Evolutionary conservation across 2,113 vertebrate genomes (phyloP), one percentile per base, ranked within the genome.

Genomic region (Dryoscopus gambensis): DNA sequence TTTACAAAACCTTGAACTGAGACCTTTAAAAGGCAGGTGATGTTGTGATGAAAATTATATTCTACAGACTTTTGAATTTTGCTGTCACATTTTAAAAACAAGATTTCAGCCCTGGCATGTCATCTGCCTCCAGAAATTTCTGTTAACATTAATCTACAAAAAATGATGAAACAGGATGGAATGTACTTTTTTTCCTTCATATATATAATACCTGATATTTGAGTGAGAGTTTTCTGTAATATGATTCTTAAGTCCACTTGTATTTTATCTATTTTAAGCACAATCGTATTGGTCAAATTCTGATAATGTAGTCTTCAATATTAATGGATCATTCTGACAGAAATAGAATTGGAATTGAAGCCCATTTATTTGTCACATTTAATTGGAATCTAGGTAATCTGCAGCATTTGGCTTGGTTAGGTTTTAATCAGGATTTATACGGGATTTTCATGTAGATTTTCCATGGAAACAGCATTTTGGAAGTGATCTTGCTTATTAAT

Each of bases 281-380:
- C 27, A 90, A 76, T 52, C 91, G 30, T 86, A 87, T 95, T 92
- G 82, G 86, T 97, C 79, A 59, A 95, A 87, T 95, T 96, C 75
- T 97, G 69, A 62, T 97, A 92, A 96, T 92, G 82, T 96, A 71
- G 73, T 95, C 88, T 96, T 93, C 85, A 94, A 37, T 91, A 97
- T 97, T 97, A 97, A 97, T 97, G 91, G 93, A 89, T 96, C 92
- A 95, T 97, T 97, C 84, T 97, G 94, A 97, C 89, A 97, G 94
- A 97, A 97, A 97, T 90, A 98, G 93, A 97, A 97, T 80, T 95
- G 79, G 74, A 98, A 97, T 86, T 95, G 96, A 98, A 98, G 97
- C 81, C 93, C 40, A 15, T 96, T 97, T 77, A 94, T 98, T 97
- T 98, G 91, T 97, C 91, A 96, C 76, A 94, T 97, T 96, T 98